Percentiles rank a stretch among this genome's conserved stretches.
phyloP scores from a whole-genome alignment of 2,113 vertebrate species.

The Ardeotis arabs region DNA sequence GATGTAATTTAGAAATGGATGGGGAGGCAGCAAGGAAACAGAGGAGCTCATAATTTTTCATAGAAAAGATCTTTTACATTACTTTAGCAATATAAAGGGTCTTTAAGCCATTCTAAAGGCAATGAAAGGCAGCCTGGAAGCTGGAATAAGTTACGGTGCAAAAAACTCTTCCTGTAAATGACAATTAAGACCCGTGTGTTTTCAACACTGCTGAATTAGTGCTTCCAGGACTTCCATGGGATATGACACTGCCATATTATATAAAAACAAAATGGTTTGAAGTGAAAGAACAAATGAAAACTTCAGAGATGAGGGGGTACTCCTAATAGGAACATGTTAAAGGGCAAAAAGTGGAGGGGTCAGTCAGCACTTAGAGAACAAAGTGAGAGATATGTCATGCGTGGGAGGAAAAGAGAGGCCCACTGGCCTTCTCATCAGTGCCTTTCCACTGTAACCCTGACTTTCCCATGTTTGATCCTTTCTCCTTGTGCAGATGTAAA shows the following conservation, averaged over 20 bases:
- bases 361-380: constrained; percentile 34
- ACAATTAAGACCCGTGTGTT: neutral
- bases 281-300: neutral
- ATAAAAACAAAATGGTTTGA: neutral
- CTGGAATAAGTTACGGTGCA: neutral
- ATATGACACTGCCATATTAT: neutral
- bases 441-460: neutral
- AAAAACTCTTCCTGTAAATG: neutral
- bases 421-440: neutral
- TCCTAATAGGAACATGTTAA: neutral
- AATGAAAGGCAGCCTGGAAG: neutral
- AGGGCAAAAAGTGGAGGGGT: neutral
- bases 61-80: neutral
- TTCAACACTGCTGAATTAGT: neutral
- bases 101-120: neutral
- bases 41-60: neutral
- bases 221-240: neutral
- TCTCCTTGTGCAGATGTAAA: neutral
- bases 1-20: neutral
- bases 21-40: neutral
- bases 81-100: neutral
- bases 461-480: constrained; percentile 55
- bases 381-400: constrained; percentile 20
- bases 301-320: neutral
- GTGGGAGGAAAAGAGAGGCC: constrained; percentile 17